A percentile compares a stretch with the other conserved stretches of the same genome.
These are phyloP conservation scores for Florisuga fusca DNA, from an alignment of 2,797 vertebrate genomes.

Conservation along the genomic window DNA sequence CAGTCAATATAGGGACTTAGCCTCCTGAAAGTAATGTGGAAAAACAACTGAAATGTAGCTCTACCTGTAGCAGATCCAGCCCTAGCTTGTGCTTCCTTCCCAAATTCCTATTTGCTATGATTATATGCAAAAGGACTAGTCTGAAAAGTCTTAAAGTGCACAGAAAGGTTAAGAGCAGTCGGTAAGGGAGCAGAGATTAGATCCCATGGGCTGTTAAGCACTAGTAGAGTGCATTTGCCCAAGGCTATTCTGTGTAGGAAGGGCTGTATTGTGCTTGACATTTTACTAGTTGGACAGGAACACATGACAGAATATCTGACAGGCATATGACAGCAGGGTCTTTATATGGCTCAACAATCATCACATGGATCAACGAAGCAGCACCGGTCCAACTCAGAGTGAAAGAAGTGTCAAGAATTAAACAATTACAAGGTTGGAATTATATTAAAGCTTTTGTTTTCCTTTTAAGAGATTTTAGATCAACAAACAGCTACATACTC, in stretches of 20 bases:
- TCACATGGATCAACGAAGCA: slow-evolving; percentile 50
- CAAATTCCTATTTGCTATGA: neutral
- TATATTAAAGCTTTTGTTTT: neutral
- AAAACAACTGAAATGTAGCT: neutral
- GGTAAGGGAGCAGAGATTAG: slow-evolving; percentile 62
- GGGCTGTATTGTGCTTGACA: slow-evolving; percentile 62
- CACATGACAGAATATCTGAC: slow-evolving; percentile 54
- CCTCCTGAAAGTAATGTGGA: neutral
- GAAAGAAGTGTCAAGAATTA: slow-evolving; percentile 7
- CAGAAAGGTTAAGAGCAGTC: slow-evolving; percentile 50
- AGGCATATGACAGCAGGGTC: slow-evolving; percentile 60
- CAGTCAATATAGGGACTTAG: neutral
- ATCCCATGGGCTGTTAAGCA: slow-evolving; percentile 66
- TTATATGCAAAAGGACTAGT: slow-evolving; percentile 23
- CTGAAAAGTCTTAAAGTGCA: slow-evolving; percentile 55
- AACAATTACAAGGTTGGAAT: neutral
- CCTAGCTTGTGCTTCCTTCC: neutral
- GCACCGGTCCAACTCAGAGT: neutral
- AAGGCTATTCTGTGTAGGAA: slow-evolving; percentile 63
- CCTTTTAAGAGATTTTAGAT: neutral
- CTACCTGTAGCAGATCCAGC: neutral
- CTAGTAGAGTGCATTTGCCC: slow-evolving; percentile 68
- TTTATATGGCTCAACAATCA: slow-evolving; percentile 59
- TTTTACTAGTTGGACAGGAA: slow-evolving; percentile 63
- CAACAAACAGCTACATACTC: neutral